Conservation (phyloP, 2,797 vertebrate species). For the Carcharodon carcharias region DNA sequence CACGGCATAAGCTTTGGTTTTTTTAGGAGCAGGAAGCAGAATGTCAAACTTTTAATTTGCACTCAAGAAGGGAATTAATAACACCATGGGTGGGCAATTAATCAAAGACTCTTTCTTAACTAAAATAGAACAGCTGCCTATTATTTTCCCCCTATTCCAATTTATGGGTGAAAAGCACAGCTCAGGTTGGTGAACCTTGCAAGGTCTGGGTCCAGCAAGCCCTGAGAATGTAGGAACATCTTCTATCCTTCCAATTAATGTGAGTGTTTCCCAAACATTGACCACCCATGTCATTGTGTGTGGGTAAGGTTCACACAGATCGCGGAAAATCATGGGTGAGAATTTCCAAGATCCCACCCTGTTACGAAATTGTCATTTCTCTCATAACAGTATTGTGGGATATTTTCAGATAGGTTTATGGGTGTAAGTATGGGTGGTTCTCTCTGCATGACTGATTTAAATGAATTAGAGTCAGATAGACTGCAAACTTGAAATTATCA, state of each 20-base stretch:
- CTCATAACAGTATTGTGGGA: too few relatives aligned
- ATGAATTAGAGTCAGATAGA: too few relatives aligned
- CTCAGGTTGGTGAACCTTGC: background rate
- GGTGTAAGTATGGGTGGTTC: too few relatives aligned
- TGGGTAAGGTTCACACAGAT: background rate
- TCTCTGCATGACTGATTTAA: too few relatives aligned
- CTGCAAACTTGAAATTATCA: too few relatives aligned
- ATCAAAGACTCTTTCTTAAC: background rate
- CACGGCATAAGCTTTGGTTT: background rate
- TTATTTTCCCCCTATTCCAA: background rate
- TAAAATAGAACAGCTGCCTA: background rate
- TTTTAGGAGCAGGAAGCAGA: background rate
- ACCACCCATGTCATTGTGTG: background rate
- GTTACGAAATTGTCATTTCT: too few relatives aligned
- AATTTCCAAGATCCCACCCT: background rate
- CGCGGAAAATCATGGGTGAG: background rate
- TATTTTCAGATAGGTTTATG: too few relatives aligned
- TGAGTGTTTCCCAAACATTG: background rate
- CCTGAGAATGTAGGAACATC: background rate
- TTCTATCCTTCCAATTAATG: background rate
- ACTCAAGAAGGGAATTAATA: background rate
- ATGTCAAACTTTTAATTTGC: background rate
- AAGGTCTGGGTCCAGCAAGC: background rate
- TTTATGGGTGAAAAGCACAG: background rate
- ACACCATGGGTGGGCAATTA: background rate